These are phyloP conservation scores for Asarcornis scutulata DNA, from an alignment of 2,113 vertebrate species.

Conservation along the genomic window DNA sequence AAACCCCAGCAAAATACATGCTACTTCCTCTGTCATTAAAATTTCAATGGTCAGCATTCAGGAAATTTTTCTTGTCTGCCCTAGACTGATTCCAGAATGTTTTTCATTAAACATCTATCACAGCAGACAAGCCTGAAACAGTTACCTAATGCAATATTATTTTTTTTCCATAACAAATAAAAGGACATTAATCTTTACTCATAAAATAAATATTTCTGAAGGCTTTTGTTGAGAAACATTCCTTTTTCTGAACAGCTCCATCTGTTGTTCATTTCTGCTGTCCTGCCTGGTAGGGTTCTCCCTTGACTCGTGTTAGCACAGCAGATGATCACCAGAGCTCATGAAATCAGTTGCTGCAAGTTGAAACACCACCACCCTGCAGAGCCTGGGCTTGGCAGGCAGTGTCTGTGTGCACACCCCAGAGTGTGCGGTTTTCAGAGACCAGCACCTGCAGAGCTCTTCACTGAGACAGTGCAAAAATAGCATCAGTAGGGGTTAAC, in stretches of 20 bases:
- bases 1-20: background rate
- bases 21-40: background rate
- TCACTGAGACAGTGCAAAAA: fast-evolving
- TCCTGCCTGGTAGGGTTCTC: background rate
- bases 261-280: background rate
- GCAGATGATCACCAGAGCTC: background rate
- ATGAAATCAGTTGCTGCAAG: background rate
- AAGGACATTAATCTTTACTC: background rate
- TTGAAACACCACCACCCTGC: fast-evolving
- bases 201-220: slow-evolving; percentile 26
- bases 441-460: too few relatives aligned
- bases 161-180: background rate
- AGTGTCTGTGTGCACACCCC: background rate
- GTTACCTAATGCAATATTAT: background rate
- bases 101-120: background rate
- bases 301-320: fast-evolving
- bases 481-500: background rate
- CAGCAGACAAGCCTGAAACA: background rate
- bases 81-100: background rate
- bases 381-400: background rate
- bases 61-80: background rate
- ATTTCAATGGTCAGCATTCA: background rate
- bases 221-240: background rate
- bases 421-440: fast-evolving
- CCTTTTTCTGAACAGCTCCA: background rate